Evolutionary conservation across 2,113 vertebrate genomes (phyloP).

Genomic region (Petromus typicus): DNA sequence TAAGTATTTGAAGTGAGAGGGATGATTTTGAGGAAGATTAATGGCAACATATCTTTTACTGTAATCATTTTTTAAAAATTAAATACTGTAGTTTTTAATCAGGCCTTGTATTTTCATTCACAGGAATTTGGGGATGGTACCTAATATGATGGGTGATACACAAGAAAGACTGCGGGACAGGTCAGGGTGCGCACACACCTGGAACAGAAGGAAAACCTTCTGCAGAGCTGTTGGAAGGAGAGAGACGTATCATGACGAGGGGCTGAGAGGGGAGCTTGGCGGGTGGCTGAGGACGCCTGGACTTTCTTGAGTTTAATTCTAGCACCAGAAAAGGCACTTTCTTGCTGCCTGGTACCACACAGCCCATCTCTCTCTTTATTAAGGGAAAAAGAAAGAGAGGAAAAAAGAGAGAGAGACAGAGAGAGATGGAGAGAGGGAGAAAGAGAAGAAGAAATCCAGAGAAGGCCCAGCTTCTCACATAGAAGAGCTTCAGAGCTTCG

Average conservation of each 20-base stretch:
- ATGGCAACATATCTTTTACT: neutral
- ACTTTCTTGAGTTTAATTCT: neutral
- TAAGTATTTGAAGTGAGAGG: neutral
- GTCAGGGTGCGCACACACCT: neutral
- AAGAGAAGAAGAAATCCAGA: no score
- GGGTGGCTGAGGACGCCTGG: neutral
- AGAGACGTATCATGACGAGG: no score
- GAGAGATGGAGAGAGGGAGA: no score
- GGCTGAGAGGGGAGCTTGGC: neutral
- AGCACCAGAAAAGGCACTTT: neutral
- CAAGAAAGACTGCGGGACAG: neutral
- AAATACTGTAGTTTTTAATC: neutral
- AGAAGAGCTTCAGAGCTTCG: neutral
- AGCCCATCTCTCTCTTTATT: neutral
- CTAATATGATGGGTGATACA: no score
- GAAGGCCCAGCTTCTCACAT: neutral
- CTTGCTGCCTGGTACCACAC: neutral
- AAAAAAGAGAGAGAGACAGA: neutral
- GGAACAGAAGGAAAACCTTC: neutral
- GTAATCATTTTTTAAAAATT: neutral
- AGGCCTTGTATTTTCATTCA: neutral
- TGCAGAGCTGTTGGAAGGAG: neutral
- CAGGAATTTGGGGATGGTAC: neutral
- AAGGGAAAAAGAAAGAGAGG: neutral
- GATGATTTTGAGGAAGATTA: neutral